Evolutionary conservation across 2,113 vertebrate genomes (phyloP).

Genomic region (Sebastes schlegelii): DNA sequence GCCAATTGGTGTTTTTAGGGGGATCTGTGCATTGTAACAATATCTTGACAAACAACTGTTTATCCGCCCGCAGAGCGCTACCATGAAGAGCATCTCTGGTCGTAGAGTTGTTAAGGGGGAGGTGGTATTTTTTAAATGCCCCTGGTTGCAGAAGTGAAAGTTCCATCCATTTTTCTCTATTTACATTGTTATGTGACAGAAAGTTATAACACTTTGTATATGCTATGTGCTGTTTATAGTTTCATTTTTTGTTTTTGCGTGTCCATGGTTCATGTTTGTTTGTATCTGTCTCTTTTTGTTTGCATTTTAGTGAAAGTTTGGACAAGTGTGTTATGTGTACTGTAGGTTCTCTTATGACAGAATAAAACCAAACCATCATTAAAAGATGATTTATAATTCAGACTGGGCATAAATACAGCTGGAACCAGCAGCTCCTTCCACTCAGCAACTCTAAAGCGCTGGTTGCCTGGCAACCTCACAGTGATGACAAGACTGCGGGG

Average conservation of each 20-base stretch:
- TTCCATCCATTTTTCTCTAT: neutral
- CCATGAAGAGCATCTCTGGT: neutral
- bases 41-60: neutral
- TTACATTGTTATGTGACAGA: neutral
- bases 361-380: neutral
- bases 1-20: neutral
- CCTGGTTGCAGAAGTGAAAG: neutral
- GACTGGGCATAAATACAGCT: neutral
- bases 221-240: neutral
- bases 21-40: neutral
- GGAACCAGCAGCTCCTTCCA: slow-evolving; percentile 4
- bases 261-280: neutral
- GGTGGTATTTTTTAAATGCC: neutral
- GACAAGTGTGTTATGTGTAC: neutral
- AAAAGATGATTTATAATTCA: neutral
- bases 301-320: neutral
- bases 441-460: neutral
- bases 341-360: neutral
- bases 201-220: neutral
- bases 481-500: neutral
- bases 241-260: neutral
- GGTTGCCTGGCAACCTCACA: slow-evolving; percentile 12
- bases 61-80: neutral
- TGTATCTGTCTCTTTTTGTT: neutral
- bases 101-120: no score